Base-by-base conservation (phyloP, 2,888 invertebrate species). In the Cosmia trapezina region DNA sequence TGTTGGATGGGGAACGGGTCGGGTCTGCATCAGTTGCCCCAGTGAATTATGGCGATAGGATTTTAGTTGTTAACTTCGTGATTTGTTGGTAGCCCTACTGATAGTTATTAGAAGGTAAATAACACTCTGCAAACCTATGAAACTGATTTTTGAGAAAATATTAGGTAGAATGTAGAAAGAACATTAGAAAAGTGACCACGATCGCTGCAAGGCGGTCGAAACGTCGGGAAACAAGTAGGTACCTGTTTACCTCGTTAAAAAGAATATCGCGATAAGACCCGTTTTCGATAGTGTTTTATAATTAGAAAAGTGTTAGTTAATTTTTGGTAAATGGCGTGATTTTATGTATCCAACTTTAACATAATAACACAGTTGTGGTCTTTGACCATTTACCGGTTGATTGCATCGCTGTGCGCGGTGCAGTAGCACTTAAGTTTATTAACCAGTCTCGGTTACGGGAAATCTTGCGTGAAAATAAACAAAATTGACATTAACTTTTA, bases 31-130 rank as follows among this genome's bases (percentile, higher is more conserved):
- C 80, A 83, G 70, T 54, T 37, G 57, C 57, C 75, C 53, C 49
- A 59, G 79, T 86, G 76, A 79, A 41, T 83, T 79, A 86, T 79
- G 62, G 70, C 61, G 49, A 76, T 57, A 69, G 64, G 66, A 73
- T 86, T 70, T 74, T n/a, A n/a, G n/a, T 28, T 67, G 80, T 57
- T 61, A 70, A 74, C 69, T 84, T 65, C 45, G 68, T 70, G 73
- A 83, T 83, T 81, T 86, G 78, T 76, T 76, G 71, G 65, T 43
- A 60, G 54, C 51, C 62, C 56, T 65, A 53, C 62, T 51, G 43
- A 78, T 61, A 67, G 67, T 79, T 74, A 79, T 70, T 57, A 68
- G 41, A 53, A 54, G 41, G 43, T 49, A 54, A 45, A 80, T 65
- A 76, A 61, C 19, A 28, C 54, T 37, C 22, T 8, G n/a, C 8